Conservation (phyloP, 2,797 vertebrate genomes). For the Phalanger gymnotis region DNA sequence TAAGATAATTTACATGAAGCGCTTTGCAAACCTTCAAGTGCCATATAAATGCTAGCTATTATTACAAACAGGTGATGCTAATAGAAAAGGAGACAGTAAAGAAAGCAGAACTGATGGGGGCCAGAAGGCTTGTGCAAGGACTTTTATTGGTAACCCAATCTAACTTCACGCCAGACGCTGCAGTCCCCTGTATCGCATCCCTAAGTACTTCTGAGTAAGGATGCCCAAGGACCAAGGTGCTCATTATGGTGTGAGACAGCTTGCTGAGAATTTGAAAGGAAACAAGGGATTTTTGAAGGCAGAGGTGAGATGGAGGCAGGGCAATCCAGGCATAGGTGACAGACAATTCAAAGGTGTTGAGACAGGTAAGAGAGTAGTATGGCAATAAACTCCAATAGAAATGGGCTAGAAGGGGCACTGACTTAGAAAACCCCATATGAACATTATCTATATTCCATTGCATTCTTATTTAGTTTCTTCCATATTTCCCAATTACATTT, state of each 20-base stretch:
- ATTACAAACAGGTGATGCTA: neutral
- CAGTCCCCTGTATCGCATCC: neutral
- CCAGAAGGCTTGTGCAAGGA: neutral
- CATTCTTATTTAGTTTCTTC: neutral
- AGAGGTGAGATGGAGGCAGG: neutral
- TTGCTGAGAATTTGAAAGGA: neutral
- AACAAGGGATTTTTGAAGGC: neutral
- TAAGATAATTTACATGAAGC: neutral
- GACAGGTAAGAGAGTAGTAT: neutral
- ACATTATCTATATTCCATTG: neutral
- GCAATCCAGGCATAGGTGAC: neutral
- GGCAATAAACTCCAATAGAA: neutral
- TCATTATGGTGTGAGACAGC: neutral
- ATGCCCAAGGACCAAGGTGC: neutral
- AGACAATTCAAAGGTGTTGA: neutral
- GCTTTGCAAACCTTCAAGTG: neutral
- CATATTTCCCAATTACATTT: neutral
- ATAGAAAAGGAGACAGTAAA: neutral
- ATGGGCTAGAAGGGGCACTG: neutral
- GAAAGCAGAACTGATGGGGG: neutral
- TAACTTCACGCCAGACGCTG: neutral
- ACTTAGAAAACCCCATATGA: neutral
- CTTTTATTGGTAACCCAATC: neutral
- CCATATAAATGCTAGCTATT: neutral
- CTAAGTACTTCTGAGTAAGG: neutral